phyloP scores from a whole-genome alignment of 2,888 invertebrate species.

The Creontiades dilutus region DNA sequence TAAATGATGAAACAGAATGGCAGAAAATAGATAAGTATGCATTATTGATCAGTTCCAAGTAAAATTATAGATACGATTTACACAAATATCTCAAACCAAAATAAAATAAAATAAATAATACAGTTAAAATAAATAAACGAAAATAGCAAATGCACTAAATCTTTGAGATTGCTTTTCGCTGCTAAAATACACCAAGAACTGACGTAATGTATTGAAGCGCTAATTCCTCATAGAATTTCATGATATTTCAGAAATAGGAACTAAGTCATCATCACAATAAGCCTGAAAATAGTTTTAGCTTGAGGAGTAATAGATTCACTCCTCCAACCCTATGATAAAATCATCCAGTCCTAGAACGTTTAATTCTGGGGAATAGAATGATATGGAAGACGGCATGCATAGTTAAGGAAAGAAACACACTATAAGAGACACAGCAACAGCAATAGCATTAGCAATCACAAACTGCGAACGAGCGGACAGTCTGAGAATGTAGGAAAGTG shows the following conservation, averaged over 20 bases:
- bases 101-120: background rate
- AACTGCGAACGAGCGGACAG: conserved; percentile 77
- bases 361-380: conserved; percentile 77
- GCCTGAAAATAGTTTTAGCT: background rate
- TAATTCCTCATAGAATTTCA: background rate
- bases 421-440: conserved; percentile 75
- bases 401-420: conserved; percentile 72
- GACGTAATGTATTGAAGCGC: background rate
- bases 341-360: conserved; percentile 38
- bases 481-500: conserved; percentile 79
- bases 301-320: background rate
- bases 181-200: background rate
- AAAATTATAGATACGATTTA: background rate
- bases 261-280: conserved; percentile 31
- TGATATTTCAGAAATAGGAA: background rate
- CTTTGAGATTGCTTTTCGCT: conserved; percentile 34
- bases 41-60: background rate
- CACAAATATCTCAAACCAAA: background rate
- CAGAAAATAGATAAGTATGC: conserved; percentile 18
- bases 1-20: background rate
- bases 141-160: conserved; percentile 29
- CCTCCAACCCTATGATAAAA: conserved; percentile 15
- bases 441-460: conserved; percentile 76
- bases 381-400: conserved; percentile 78
- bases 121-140: background rate